Conservation (phyloP, 2,113 vertebrate genomes). For the Erpornis zantholeuca region DNA sequence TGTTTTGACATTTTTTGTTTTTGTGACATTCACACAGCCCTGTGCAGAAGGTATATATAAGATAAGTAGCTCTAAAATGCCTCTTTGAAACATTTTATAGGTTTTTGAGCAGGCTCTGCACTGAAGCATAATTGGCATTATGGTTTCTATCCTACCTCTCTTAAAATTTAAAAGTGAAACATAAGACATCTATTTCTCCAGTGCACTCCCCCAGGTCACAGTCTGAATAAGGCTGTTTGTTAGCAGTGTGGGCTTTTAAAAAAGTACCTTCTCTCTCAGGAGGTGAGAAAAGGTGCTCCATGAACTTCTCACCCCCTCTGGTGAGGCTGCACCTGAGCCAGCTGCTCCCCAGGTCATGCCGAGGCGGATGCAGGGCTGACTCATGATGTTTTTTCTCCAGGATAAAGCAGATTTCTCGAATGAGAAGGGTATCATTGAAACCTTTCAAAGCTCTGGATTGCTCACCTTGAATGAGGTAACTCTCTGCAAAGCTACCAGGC, state of each 20-base stretch:
- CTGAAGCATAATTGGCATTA: neutral
- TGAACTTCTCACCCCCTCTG: neutral
- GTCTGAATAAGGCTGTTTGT: rapidly evolving
- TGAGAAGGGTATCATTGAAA: neutral
- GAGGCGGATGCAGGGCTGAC: rapidly evolving
- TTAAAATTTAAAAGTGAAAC: neutral
- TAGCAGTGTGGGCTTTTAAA: neutral
- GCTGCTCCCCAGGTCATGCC: neutral
- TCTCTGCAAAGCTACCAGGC: neutral
- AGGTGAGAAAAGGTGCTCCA: neutral
- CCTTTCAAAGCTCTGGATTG: neutral
- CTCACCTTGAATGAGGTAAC: neutral
- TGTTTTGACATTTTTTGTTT: too few relatives aligned
- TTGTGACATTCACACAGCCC: neutral
- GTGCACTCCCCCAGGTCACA: neutral
- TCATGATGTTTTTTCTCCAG: neutral
- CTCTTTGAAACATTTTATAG: neutral
- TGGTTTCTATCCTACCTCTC: neutral
- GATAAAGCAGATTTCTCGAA: neutral
- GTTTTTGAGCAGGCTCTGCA: neutral
- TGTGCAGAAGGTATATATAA: neutral
- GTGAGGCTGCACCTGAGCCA: neutral
- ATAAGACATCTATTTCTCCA: neutral
- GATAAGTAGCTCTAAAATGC: neutral
- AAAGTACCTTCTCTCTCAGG: neutral